Base-by-base conservation (phyloP, 2,113 vertebrate species). In the Rhinichthys klamathensis region DNA sequence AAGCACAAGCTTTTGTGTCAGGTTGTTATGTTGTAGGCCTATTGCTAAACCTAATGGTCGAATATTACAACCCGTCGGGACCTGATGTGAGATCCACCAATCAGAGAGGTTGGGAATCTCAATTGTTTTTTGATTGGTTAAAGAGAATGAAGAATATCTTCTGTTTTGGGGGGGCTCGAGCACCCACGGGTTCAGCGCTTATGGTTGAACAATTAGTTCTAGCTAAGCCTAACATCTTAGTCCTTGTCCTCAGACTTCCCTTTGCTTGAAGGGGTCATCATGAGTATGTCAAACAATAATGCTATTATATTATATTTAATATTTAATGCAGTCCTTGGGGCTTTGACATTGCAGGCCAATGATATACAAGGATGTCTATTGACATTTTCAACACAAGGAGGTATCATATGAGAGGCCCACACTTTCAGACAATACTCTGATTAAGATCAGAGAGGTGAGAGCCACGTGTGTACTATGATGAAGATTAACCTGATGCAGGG, bases 401-500 rank as follows among this genome's bases (percentile, higher is more conserved):
- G 4, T 46, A 32, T 76, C 74, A 51, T 51, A 76, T 51, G 74
- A 76, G 25, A 54, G 13, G 46, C 27, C 27, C 27, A 76, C 49
- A 18, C 25, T 69, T 32, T 21, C 11, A 69, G 63, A 81, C 25
- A 81, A 15, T 49, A 32, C 41, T 65, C n/a, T 46, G n/a, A 80
- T 65, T 65, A 80, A 80, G 25, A 81, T 32, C 25, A 67, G 16
- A 32, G 60, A 65, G 27, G 60, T 23, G 41, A 81, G 51, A 30
- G 25, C 61, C 79, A 81, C 10, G 18, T 65, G 61, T 46, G 79
- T 4, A 2, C 25, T 76, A 8, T 27, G 74, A 76, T 81, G 25
- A 49, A 80, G 16, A 25, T 70, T 2, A 84, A 16, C 32, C n/a
- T 49, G 61, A 77, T 21, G 10, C 23, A 69, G 60, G 49, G 51